Evolutionary conservation across 30 jellyfish, hydroid and myxozoan genomes (phyloP).

Genomic region (Phacellophora camtschatica): DNA sequence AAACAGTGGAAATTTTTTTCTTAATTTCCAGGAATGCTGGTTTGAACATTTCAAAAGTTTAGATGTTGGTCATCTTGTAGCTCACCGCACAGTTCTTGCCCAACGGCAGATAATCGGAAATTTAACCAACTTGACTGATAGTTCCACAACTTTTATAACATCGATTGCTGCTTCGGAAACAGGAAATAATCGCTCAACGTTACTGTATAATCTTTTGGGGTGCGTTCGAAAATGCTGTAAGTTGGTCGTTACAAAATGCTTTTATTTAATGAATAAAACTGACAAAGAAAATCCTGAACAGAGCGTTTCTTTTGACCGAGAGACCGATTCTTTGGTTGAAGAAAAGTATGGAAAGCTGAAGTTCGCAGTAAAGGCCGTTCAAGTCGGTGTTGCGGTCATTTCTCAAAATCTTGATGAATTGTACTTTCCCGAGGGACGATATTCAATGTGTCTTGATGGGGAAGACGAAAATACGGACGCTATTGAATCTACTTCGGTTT

Average conservation of each 20-base stretch:
- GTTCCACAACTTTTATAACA: background rate
- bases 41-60: background rate
- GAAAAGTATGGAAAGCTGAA: conserved; percentile 51
- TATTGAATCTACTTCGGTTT: background rate
- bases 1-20: background rate
- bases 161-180: background rate
- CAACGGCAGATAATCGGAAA: conserved; percentile 2
- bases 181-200: background rate
- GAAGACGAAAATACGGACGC: background rate
- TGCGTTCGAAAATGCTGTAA: background rate
- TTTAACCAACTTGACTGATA: background rate
- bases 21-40: conserved; percentile 10
- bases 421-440: conserved; percentile 34
- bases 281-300: background rate
- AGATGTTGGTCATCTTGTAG: background rate
- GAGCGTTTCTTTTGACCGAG: conserved; percentile 18
- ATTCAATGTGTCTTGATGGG: conserved; percentile 9
- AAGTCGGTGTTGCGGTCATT: conserved; percentile 75
- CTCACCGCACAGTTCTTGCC: background rate
- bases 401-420: conserved; percentile 68
- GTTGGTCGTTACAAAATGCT: background rate
- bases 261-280: background rate
- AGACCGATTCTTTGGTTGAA: background rate
- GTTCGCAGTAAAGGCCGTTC: conserved; percentile 78
- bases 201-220: background rate